Conservation (phyloP, 1,140 invertebrate species). For the Drosophila dunni region DNA sequence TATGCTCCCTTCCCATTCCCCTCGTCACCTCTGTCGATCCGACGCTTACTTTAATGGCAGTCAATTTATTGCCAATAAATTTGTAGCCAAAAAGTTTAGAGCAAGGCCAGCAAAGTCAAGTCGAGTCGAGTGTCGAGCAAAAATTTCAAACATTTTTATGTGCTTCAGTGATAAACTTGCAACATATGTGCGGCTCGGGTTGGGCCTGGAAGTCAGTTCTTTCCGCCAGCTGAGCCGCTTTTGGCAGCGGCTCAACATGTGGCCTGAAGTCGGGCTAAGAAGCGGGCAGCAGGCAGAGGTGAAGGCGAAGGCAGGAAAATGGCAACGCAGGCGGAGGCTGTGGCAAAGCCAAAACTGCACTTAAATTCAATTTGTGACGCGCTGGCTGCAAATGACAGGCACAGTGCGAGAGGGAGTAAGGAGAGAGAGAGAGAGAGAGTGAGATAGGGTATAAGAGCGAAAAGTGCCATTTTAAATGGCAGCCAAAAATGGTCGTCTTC, state of each 20-base stretch:
- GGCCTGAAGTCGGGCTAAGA: conserved; percentile 2
- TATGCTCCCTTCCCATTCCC: conserved; percentile 25
- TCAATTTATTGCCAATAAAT: conserved; percentile 84
- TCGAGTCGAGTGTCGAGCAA: conserved; percentile 4
- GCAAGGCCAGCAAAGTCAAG: conserved; percentile 58
- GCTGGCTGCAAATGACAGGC: conserved; percentile 77
- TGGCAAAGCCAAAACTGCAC: conserved; percentile 73
- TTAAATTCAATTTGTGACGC: conserved; percentile 82
- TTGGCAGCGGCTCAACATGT: conserved; percentile 71
- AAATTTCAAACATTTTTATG: conserved; percentile 78
- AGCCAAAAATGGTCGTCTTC: conserved; percentile 81
- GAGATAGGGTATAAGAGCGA: neutral
- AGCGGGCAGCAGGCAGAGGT: neutral
- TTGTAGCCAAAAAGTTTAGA: conserved; percentile 83
- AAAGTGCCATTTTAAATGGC: conserved; percentile 79
- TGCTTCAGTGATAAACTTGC: conserved; percentile 79
- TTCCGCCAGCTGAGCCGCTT: conserved; percentile 42
- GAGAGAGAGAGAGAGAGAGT: conserved; percentile 1
- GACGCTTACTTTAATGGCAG: conserved; percentile 78
- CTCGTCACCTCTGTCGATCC: neutral
- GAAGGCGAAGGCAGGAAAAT: neutral
- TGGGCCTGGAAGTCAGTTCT: neutral
- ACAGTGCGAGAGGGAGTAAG: conserved; percentile 9
- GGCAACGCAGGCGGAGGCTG: neutral
- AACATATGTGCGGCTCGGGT: conserved; percentile 66